Evolutionary conservation across 2,113 vertebrate genomes (phyloP), one percentile per base, ranked within the genome.

Genomic region (Actinemys pallida): DNA sequence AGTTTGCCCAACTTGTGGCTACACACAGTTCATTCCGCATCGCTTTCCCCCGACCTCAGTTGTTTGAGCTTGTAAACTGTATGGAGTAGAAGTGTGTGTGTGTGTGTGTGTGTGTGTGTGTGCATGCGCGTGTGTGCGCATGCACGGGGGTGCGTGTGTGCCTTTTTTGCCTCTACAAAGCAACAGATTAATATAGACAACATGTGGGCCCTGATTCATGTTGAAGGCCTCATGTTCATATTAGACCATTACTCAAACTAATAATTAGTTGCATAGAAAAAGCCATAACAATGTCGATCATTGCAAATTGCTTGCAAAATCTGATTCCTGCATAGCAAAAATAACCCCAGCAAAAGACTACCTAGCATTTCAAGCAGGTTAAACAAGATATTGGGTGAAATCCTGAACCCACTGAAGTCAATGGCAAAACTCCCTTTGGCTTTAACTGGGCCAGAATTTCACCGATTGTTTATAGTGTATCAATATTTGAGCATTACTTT

Each of bases 181-280:
- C 24, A 27, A 3, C 24, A 84, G 49, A 52, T 5, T 42, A 35
- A 49, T 25, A 20, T 22, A 39, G 86, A 81, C 6, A 83, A 59
- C 17, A 17, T 5, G 4, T 50, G 7, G 35, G 56, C 24, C 22
- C 5, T 54, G 49, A 6, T 78, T 13, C 29, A 47, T 10, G 1
- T 42, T 11, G 12, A 90, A 13, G n/a, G 22, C 39, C 35, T 69
- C 4, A 52, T 53, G 17, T 49, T 81, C n/a, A 25, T 45, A 5
- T 29, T 89, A 65, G 8, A 24, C 59, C 12, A 22, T 45, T 82
- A 91, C 59, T 87, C 8, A 90, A 35, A 47, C 72, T 75, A 87
- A 5, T 50, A 85, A 72, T 31, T 79, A 35, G 31, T 31, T 84
- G 0, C 0, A 56, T 52, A 75, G 14, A 3, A 83, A 14, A 87